These are phyloP conservation scores for Clostera curtula DNA, from an alignment of 2,888 invertebrate species.

Conservation along the genomic window DNA sequence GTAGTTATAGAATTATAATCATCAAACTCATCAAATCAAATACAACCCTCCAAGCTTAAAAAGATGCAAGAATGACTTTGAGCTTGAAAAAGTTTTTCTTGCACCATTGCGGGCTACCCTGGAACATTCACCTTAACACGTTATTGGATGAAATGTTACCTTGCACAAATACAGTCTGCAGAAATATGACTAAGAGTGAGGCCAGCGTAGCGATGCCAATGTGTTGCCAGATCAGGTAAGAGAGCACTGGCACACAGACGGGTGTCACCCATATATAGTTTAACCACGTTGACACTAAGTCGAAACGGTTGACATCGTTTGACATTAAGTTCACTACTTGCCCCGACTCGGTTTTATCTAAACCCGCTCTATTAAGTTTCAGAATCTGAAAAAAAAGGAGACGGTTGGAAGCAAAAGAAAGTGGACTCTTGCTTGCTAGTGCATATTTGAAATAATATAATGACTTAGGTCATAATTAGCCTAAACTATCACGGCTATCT, in stretches of 20 bases:
- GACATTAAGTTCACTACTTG: slow-evolving; percentile 89
- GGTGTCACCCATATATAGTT: slow-evolving; percentile 90
- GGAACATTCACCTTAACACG: too few relatives aligned
- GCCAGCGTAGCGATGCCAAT: slow-evolving; percentile 54
- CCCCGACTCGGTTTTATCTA: slow-evolving; percentile 79
- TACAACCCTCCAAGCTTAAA: too few relatives aligned
- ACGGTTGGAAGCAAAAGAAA: neutral
- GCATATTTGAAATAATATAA: too few relatives aligned
- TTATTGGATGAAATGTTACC: too few relatives aligned
- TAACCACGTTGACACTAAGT: slow-evolving; percentile 79
- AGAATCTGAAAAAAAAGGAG: slow-evolving; percentile 61
- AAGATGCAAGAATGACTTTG: too few relatives aligned
- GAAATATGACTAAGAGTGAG: slow-evolving; percentile 56
- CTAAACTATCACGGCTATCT: too few relatives aligned
- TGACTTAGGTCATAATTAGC: too few relatives aligned
- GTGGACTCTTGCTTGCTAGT: too few relatives aligned
- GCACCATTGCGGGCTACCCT: too few relatives aligned
- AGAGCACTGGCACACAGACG: slow-evolving; percentile 77
- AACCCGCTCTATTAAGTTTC: slow-evolving; percentile 69
- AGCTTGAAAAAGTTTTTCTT: too few relatives aligned
- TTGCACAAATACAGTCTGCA: slow-evolving; percentile 76
- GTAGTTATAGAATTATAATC: too few relatives aligned
- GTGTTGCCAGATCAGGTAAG: slow-evolving; percentile 60
- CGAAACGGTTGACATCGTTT: slow-evolving; percentile 89
- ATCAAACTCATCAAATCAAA: too few relatives aligned